Base-by-base conservation (phyloP, 2,113 vertebrate genomes). In the Sciurus niger region DNA sequence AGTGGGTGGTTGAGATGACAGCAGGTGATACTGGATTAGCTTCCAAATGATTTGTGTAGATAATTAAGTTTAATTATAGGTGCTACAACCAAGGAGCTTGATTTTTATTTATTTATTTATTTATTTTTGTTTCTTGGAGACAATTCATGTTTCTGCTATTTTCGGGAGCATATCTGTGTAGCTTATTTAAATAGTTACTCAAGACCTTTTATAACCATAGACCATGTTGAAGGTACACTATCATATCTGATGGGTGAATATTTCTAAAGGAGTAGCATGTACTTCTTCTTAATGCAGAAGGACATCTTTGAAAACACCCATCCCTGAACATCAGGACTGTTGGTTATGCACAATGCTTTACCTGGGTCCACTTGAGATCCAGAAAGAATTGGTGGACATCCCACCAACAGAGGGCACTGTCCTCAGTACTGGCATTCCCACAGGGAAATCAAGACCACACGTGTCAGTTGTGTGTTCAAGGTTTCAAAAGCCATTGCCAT, bases 351-450 rank as follows among this genome's bases (percentile, higher is more conserved):
- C 18, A 58, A 58, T 58, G 20, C 20, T 58, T 58, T 58, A 24
- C 28, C 2, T 14, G n/a, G 40, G 18, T 46, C 32, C 60, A 8
- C 74, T 48, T 43, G 67, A 77, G 43, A 40, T 40, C n/a, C 6
- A 40, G 40, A 82, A 25, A 28, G 32, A 58, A 58, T 58, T 14
- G 20, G 48, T 40, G 40, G 18, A 28, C 53, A 14, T 86, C 32
- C 9, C 13, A 20, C 2, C 6, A 25, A 58, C 32, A 25, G 4
- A 43, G 22, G 13, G n/a, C 2, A 3, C 53, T 8, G 2, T 67
- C 10, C 1, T 37, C 22, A 46, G 70, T 48, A 2, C 0, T 25
- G 28, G 79, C 30, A 70, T 43, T 48, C 24, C n/a, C 17, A 70
- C 46, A 24, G 74, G 7, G 89, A 55, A 65, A 77, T 37, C 17